Percentiles rank a stretch among this genome's conserved stretches.
Conservation (phyloP, 2,888 invertebrate species). For the Nudaria mundana region DNA sequence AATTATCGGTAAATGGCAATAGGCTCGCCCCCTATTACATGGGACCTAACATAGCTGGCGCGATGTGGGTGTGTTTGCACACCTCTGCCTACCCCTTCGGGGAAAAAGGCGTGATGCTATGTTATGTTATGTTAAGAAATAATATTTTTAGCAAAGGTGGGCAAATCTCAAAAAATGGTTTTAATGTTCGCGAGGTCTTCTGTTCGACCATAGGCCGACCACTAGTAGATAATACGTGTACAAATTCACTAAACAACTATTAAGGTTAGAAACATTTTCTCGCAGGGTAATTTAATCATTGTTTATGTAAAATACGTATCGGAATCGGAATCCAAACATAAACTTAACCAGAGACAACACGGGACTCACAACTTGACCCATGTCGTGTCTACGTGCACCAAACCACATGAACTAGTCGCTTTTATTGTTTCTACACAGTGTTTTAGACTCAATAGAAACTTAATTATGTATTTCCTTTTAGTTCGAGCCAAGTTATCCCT, state of each 20-base stretch:
- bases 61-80: no score
- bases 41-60: no score
- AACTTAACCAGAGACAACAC: slow-evolving; percentile 19
- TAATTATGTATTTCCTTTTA: slow-evolving; percentile 45
- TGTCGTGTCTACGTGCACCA: slow-evolving; percentile 25
- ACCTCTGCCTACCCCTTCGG: no score
- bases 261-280: slow-evolving; percentile 10
- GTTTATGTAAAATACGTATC: slow-evolving; percentile 25
- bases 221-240: no score
- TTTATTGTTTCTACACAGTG: slow-evolving; percentile 47
- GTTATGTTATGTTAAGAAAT: no score
- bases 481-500: slow-evolving; percentile 37
- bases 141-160: no score
- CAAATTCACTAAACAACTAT: slow-evolving; percentile 6
- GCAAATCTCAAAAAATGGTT: no score
- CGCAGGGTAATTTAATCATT: slow-evolving; percentile 26
- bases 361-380: slow-evolving; percentile 30
- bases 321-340: slow-evolving; percentile 29
- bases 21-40: no score
- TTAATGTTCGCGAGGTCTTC: no score
- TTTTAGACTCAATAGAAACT: slow-evolving; percentile 46
- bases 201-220: no score
- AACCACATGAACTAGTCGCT: slow-evolving; percentile 35
- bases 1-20: no score
- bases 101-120: no score